Evolutionary conservation across 2,113 vertebrate genomes (phyloP).

Genomic region (Gadus chalcogrammus): DNA sequence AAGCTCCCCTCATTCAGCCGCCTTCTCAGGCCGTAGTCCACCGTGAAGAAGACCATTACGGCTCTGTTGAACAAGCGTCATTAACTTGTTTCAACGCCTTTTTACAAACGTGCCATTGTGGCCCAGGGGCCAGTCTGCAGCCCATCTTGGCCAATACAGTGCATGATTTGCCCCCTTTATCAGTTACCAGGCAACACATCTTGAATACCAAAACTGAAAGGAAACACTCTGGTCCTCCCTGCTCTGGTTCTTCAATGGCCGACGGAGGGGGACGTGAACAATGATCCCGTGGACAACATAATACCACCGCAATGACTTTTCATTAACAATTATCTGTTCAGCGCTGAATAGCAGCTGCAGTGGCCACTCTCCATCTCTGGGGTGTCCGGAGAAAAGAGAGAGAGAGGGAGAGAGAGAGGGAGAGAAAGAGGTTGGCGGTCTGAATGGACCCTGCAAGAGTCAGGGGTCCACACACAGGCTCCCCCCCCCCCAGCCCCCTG

Average conservation of each 20-base stretch:
- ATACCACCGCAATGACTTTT: constrained; percentile 98
- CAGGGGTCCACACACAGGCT: constrained; percentile 38
- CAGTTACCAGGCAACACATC: constrained; percentile 98
- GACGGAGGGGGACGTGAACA: constrained; percentile 89
- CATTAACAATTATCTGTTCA: constrained; percentile 99
- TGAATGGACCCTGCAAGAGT: constrained; percentile 65
- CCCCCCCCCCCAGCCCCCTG: neutral
- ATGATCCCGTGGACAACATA: constrained; percentile 98
- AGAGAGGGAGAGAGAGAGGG: constrained; percentile 46
- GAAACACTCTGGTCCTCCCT: constrained; percentile 95
- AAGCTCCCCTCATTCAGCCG: constrained; percentile 65
- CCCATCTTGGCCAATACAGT: constrained; percentile 96
- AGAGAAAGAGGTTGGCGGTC: constrained; percentile 38
- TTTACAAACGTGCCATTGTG: constrained; percentile 93
- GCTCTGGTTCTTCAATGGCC: constrained; percentile 89
- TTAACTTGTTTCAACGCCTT: constrained; percentile 99
- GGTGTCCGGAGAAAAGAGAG: constrained; percentile 52
- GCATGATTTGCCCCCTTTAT: constrained; percentile 91
- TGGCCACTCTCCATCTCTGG: constrained; percentile 85
- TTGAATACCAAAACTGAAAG: constrained; percentile 99
- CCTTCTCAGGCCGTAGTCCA: constrained; percentile 91
- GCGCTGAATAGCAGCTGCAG: constrained; percentile 98
- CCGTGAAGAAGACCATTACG: constrained; percentile 96
- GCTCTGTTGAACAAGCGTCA: constrained; percentile 95
- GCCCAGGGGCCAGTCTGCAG: constrained; percentile 85